Percentiles rank a stretch among this genome's conserved stretches.
Conservation (phyloP, 64 coral and sea anemone genomes). For the Anthopleura sola region DNA sequence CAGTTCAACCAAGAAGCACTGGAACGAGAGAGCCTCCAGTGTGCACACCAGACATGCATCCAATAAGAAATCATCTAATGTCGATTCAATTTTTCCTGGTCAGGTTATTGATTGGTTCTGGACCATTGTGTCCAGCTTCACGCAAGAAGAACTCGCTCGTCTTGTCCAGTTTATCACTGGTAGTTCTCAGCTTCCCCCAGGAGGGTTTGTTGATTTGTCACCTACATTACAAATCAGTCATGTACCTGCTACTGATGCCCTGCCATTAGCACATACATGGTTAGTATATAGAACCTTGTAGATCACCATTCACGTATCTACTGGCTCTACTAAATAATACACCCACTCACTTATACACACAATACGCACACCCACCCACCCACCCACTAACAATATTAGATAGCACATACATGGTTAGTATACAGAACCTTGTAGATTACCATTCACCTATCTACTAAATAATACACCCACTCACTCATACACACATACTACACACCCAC, state of each 20-base stretch:
- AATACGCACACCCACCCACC: no score
- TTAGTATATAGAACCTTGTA: neutral
- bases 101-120: slow-evolving; percentile 96
- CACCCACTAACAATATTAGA: no score
- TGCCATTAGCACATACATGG: slow-evolving; percentile 94
- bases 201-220: slow-evolving; percentile 82
- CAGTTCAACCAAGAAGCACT: no score
- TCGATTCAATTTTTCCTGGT: neutral
- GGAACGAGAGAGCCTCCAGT: neutral
- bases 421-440: no score
- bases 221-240: slow-evolving; percentile 76
- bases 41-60: neutral
- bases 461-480: neutral
- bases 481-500: no score
- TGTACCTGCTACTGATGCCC: slow-evolving; percentile 26
- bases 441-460: no score
- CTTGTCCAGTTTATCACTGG: slow-evolving; percentile 94
- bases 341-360: no score
- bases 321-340: no score
- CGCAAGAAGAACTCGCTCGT: slow-evolving; percentile 86
- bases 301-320: neutral
- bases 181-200: slow-evolving; percentile 91
- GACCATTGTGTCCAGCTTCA: slow-evolving; percentile 85
- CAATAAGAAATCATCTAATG: slow-evolving; percentile 17
- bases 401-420: no score